Percentiles rank a stretch among this genome's conserved stretches.
Evolutionary conservation across 2,888 invertebrate species (phyloP).

Genomic region (Hirtodrosophila alboralis): DNA sequence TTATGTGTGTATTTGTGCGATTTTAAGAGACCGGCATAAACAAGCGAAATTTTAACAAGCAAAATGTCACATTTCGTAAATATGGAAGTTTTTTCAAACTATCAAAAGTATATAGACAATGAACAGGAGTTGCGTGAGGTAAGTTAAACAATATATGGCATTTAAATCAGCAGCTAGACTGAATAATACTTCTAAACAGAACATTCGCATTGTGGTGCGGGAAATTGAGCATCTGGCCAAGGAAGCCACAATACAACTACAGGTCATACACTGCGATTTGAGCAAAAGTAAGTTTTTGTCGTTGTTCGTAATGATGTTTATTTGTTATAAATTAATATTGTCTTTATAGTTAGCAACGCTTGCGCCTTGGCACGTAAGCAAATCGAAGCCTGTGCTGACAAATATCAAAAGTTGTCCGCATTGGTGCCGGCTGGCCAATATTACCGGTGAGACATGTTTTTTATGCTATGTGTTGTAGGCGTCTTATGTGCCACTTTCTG

Average conservation of each 20-base stretch:
- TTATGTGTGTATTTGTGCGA: slow-evolving; percentile 10
- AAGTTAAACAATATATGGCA: slow-evolving; percentile 40
- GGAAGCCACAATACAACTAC: slow-evolving; percentile 91
- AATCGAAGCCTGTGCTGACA: slow-evolving; percentile 87
- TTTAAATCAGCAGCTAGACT: background rate
- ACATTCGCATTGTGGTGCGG: slow-evolving; percentile 81
- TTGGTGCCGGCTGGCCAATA: slow-evolving; percentile 91
- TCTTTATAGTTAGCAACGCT: slow-evolving; percentile 86
- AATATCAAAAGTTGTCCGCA: slow-evolving; percentile 87
- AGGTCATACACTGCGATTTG: slow-evolving; percentile 91
- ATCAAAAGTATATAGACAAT: slow-evolving; percentile 90
- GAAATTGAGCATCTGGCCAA: slow-evolving; percentile 91
- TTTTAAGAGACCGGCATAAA: slow-evolving; percentile 38
- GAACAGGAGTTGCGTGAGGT: slow-evolving; percentile 94
- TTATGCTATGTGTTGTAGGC: slow-evolving; percentile 10
- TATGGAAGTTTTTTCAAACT: slow-evolving; percentile 88
- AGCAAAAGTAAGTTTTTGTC: slow-evolving; percentile 86
- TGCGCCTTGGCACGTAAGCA: slow-evolving; percentile 87
- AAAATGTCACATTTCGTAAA: slow-evolving; percentile 85
- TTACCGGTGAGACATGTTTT: slow-evolving; percentile 86
- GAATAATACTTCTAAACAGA: slow-evolving; percentile 47
- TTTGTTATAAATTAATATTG: background rate
- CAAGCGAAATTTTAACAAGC: slow-evolving; percentile 28
- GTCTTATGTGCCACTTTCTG: slow-evolving; percentile 20
- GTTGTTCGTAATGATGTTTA: no score